Conservation (phyloP, 2,797 vertebrate genomes). For the Onychomys leucogaster region DNA sequence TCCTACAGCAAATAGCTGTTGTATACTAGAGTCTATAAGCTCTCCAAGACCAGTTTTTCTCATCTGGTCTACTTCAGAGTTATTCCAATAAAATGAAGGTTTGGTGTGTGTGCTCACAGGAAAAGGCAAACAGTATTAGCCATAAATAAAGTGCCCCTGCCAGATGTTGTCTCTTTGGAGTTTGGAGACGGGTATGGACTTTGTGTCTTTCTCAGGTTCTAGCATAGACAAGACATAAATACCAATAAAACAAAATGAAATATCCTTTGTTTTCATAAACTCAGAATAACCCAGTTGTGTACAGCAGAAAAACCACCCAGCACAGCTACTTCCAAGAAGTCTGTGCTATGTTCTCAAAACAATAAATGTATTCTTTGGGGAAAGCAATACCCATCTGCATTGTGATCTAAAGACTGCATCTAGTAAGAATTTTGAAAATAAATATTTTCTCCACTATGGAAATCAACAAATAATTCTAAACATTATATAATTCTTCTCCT, state of each 20-base stretch:
- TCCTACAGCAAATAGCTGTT: background rate
- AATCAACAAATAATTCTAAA: constrained; percentile 43
- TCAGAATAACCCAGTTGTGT: constrained; percentile 45
- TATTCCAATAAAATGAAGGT: constrained; percentile 56
- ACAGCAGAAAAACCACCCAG: constrained; percentile 25
- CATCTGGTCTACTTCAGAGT: constrained; percentile 10
- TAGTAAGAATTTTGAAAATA: constrained; percentile 34
- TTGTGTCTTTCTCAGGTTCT: constrained; percentile 54
- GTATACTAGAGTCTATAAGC: background rate
- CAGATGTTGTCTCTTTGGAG: constrained; percentile 22
- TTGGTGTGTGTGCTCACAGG: background rate
- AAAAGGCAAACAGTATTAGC: constrained; percentile 41
- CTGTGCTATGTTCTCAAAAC: constrained; percentile 55
- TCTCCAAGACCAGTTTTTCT: background rate
- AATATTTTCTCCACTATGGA: constrained; percentile 41
- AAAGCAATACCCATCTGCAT: constrained; percentile 21
- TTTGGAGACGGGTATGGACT: constrained; percentile 18
- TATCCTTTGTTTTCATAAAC: constrained; percentile 53
- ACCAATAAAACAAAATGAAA: constrained; percentile 56
- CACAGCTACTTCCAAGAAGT: constrained; percentile 25
- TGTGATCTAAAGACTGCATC: constrained; percentile 3
- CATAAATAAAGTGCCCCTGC: constrained; percentile 26
- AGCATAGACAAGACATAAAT: constrained; percentile 30
- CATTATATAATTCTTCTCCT: constrained; percentile 17
- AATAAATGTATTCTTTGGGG: constrained; percentile 12